phyloP scores from a whole-genome alignment of 2,113 vertebrate genomes.

The Mirounga angustirostris region DNA sequence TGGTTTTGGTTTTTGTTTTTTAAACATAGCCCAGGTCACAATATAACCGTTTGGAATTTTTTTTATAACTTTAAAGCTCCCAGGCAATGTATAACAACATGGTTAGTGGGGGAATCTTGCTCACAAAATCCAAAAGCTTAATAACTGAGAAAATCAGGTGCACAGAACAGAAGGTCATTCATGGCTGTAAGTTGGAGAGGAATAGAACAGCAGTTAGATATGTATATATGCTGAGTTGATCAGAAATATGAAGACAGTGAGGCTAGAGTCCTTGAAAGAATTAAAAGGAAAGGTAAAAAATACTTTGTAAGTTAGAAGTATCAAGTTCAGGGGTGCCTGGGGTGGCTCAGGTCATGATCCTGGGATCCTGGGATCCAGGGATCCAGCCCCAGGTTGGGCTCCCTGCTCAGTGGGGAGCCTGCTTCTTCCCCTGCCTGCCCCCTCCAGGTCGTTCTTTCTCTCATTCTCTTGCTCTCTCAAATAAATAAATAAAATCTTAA shows the following conservation, averaged over 20 bases:
- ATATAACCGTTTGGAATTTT: not conserved
- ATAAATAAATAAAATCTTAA: not conserved
- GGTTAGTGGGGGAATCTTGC: not conserved
- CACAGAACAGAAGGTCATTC: not conserved
- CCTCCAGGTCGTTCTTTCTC: not conserved
- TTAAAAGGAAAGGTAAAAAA: not conserved
- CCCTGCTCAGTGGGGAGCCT: not conserved
- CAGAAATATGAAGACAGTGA: not conserved
- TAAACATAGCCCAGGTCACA: not conserved
- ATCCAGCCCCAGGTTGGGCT: not conserved
- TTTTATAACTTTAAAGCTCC: not conserved
- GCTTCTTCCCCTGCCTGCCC: not conserved
- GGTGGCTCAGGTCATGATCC: not conserved
- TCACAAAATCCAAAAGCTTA: not conserved
- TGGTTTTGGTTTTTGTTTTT: not conserved
- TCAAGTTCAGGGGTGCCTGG: not conserved
- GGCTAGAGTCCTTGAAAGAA: not conserved
- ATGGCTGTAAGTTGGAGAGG: not conserved
- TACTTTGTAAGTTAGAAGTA: not conserved
- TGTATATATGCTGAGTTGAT: not conserved
- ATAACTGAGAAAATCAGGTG: not conserved
- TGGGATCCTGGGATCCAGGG: not conserved
- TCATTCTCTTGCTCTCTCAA: not conserved
- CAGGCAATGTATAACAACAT: not conserved
- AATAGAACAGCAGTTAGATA: fast-evolving